Evolutionary conservation across 2,888 invertebrate genomes (phyloP).

Genomic region (Phorcus lineatus): DNA sequence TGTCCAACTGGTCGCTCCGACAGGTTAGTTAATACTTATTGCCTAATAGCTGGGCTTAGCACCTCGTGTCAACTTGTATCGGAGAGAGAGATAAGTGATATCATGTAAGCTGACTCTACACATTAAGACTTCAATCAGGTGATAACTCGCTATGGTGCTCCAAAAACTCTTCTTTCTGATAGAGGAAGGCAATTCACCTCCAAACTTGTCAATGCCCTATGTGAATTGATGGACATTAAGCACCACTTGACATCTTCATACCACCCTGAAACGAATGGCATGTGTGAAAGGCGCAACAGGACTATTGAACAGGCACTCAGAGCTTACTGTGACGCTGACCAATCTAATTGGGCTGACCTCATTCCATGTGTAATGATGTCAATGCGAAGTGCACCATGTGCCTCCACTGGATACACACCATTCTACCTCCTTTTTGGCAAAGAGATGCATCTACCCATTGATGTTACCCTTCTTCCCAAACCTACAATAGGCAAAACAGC

Average conservation of each 20-base stretch:
- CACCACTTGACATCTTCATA: not conserved
- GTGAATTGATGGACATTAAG: not conserved
- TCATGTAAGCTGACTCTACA: too few species aligned
- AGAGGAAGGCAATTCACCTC: too few species aligned
- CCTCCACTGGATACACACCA: conserved; percentile 41
- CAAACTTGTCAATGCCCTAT: not conserved
- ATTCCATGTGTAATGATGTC: conserved; percentile 48
- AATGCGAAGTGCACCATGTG: conserved; percentile 37
- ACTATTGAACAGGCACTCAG: too few species aligned
- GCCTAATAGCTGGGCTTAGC: too few species aligned
- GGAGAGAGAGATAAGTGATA: too few species aligned
- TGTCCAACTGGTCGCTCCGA: too few species aligned
- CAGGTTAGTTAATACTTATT: too few species aligned
- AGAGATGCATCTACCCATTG: conserved; percentile 24
- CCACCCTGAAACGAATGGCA: not conserved
- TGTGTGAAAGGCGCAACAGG: conserved; percentile 43
- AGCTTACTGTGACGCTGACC: conserved; percentile 34
- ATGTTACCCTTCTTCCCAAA: conserved; percentile 35
- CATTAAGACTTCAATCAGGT: too few species aligned
- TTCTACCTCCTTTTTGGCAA: conserved; percentile 37
- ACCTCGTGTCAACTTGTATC: too few species aligned
- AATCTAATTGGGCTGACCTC: conserved; percentile 41
- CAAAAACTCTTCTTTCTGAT: not conserved
- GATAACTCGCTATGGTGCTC: not conserved
- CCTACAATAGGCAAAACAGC: conserved; percentile 35